Base-by-base conservation (phyloP, 2,797 vertebrate genomes). In the Hybognathus amarus region DNA sequence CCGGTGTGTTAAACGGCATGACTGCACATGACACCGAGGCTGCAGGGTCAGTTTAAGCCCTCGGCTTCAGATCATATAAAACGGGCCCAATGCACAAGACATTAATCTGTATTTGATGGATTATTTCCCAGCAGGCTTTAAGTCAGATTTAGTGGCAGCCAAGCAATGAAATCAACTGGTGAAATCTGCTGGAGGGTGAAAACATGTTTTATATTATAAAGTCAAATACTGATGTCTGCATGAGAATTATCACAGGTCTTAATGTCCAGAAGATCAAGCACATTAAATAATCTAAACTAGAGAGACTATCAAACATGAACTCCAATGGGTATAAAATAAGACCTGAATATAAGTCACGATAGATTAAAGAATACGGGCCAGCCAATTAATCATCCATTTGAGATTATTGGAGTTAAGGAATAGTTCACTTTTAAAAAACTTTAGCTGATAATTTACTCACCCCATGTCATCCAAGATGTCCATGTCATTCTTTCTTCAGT, bases 31-130 rank as follows among this genome's bases (percentile, higher is more conserved):
- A 81, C 59, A 74, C 47, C 7, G 20, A 69, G 80, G 36, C 69
- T 30, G 9, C 33, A 66, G 47, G n/a, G 52, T 61, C 52, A 38
- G 8, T 61, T 11, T 24, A 30, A 67, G 36, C 45, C 76, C 78
- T 75, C 70, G 67, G 27, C 61, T 36, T 22, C 74, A 87, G 68
- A 85, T 86, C 69, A 52, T 68, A 87, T 80, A 73, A 85, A 87
- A 81, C 15, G 33, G 80, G 18, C n/a, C 54, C 47, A 42, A 82
- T 54, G 70, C 75, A 81, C 75, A 80, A 84, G 20, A 15, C n/a
- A 40, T 85, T 47, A 74, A 86, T 85, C 87, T 82, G 61, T 64
- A 76, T 88, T 86, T 86, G 82, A 74, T 38, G 30, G 79, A 86
- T 87, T 87, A 86, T 87, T 77, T 47, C 70, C 79, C 69, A 22